Evolutionary conservation across 2,113 vertebrate species (phyloP).

Genomic region (Macquaria australasica): DNA sequence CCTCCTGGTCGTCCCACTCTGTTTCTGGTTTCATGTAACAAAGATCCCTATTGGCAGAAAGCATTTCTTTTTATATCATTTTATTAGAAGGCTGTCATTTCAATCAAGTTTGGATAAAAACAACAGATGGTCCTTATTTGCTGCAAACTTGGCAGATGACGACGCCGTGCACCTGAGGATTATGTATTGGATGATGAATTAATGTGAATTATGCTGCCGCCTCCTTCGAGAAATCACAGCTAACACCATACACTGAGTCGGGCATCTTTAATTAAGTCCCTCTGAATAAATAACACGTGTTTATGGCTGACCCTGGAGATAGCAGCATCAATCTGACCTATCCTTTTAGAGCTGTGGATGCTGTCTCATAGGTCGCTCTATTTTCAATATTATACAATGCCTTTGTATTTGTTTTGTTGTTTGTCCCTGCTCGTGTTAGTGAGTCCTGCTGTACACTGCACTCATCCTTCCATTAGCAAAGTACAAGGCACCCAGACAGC

Average conservation of each 20-base stretch:
- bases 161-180: conserved; percentile 69
- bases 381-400: conserved; percentile 49
- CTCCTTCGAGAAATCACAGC: conserved; percentile 75
- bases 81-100: conserved; percentile 63
- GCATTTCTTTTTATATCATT: conserved; percentile 51
- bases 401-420: conserved; percentile 59
- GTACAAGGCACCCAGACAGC: conserved; percentile 18
- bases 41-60: background rate
- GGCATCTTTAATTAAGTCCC: conserved; percentile 76
- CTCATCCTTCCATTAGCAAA: conserved; percentile 59
- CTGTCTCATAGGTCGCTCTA: conserved; percentile 31
- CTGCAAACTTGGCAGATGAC: conserved; percentile 43
- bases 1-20: background rate
- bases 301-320: conserved; percentile 54
- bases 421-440: background rate
- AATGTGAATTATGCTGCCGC: conserved; percentile 60
- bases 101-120: conserved; percentile 57
- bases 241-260: conserved; percentile 50
- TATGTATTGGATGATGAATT: conserved; percentile 73
- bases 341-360: conserved; percentile 34
- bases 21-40: conserved; percentile 14
- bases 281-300: conserved; percentile 68
- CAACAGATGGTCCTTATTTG: conserved; percentile 77
- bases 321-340: conserved; percentile 58
- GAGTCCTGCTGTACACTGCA: conserved; percentile 20